Evolutionary conservation across 2,888 invertebrate species (phyloP).

Genomic region (Elaeidobius kamerunicus): DNA sequence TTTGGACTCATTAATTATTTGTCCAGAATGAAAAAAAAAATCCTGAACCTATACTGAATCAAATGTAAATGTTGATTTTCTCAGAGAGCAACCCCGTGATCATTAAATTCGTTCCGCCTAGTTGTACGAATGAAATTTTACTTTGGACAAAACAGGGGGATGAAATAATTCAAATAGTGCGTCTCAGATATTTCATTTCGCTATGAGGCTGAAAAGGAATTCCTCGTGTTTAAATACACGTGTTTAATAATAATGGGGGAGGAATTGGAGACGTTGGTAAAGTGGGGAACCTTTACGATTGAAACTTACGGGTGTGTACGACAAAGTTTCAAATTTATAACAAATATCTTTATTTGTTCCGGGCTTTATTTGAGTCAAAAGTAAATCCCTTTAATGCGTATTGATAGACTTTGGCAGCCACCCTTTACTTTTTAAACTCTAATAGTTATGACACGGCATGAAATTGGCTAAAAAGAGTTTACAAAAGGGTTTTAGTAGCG

Average conservation of each 20-base stretch:
- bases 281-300: too few relatives aligned
- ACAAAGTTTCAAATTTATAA: too few relatives aligned
- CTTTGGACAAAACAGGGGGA: constrained; percentile 29
- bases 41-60: too few relatives aligned
- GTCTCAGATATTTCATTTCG: constrained; percentile 26
- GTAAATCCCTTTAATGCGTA: too few relatives aligned
- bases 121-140: constrained; percentile 37
- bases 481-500: constrained; percentile 42
- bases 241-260: constrained; percentile 5
- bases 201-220: constrained; percentile 16
- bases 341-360: too few relatives aligned
- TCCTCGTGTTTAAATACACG: constrained; percentile 22
- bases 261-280: neutral
- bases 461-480: constrained; percentile 49
- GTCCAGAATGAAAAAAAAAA: too few relatives aligned
- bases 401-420: too few relatives aligned
- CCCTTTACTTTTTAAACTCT: constrained; percentile 35
- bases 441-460: constrained; percentile 49
- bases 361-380: too few relatives aligned
- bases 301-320: too few relatives aligned
- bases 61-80: too few relatives aligned
- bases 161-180: constrained; percentile 22
- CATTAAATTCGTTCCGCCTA: constrained; percentile 39
- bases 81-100: constrained; percentile 30
- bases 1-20: too few relatives aligned